A percentile compares a stretch with the other conserved stretches of the same genome.
These are phyloP conservation scores for Thelaira solivaga DNA, from an alignment of 2,888 invertebrate genomes.

Conservation along the genomic window DNA sequence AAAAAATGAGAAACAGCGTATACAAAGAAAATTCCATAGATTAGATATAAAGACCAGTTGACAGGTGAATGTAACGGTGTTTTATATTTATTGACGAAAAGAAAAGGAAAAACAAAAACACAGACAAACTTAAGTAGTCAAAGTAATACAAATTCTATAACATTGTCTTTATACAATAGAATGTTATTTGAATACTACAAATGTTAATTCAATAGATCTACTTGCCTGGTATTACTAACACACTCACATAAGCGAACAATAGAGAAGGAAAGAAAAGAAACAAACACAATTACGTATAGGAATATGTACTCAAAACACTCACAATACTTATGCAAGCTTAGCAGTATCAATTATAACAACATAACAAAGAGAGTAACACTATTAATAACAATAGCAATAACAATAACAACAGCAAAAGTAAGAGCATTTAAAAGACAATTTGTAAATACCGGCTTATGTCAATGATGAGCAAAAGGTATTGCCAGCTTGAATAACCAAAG, in stretches of 20 bases:
- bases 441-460: conserved; percentile 56
- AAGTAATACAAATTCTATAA: neutral
- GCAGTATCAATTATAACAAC: conserved; percentile 29
- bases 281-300: neutral
- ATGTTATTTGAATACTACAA: neutral
- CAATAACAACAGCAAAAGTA: neutral
- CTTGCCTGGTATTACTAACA: neutral
- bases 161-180: neutral
- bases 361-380: neutral
- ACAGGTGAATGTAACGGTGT: conserved; percentile 33
- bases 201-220: neutral
- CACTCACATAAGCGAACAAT: neutral
- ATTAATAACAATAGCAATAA: neutral
- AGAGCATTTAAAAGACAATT: conserved; percentile 8
- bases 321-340: neutral
- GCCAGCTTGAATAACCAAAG: conserved; percentile 25
- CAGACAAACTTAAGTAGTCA: neutral
- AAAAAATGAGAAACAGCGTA: neutral
- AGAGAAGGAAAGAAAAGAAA: conserved; percentile 3
- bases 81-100: neutral
- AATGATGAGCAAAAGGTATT: conserved; percentile 22
- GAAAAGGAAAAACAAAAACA: neutral
- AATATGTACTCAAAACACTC: too few species aligned
- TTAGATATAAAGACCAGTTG: neutral
- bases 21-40: neutral